Evolutionary conservation across 1,140 invertebrate genomes (phyloP), one percentile per base, ranked within the genome.

Genomic region (Listronotus bonariensis): DNA sequence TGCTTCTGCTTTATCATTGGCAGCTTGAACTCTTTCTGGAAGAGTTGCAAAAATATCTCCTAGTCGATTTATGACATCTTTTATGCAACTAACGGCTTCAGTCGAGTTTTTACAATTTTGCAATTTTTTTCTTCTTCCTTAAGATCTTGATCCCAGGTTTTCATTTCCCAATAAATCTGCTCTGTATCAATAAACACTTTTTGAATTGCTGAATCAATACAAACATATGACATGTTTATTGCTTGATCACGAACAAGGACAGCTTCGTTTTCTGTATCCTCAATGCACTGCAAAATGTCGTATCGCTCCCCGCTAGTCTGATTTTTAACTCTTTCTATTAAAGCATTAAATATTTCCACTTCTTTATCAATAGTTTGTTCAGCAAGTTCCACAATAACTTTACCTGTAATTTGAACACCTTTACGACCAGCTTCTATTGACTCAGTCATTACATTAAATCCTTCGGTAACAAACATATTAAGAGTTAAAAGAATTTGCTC

Each of bases 251-350:
- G 46, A 12, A 49, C 6, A 10, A 5, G 5, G 8, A 8, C 17
- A 5, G 10, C 9, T 31, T 49, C 17, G 8, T 31, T 8, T 26
- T 49, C 46, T 1, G 8, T 49, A 31, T 49, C 46, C n/a, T 49
- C 46, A 12, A 49, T 31, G 46, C 46, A 49, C 26, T 49, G 46
- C 9, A 49, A 31, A 31, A 49, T 20, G 5, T 11, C 18, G 17
- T 4, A 8, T 11, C 6, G 10, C 12, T 20, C 46, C 5, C 8
- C 18, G 12, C 9, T 31, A 3, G 20, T 20, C 17, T 20, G 6
- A 18, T 49, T 49, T 12, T 49, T 49, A 12, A 20, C 9, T 12
- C 10, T 12, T 8, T 49, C 46, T 8, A 49, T 49, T 12, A 26
- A 49, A 7, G 12, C 18, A n/a, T 49, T 18, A 3, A 49, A 17